These are phyloP conservation scores for Thymelicus acteon DNA, from an alignment of 2,888 invertebrate genomes.

Conservation along the genomic window DNA sequence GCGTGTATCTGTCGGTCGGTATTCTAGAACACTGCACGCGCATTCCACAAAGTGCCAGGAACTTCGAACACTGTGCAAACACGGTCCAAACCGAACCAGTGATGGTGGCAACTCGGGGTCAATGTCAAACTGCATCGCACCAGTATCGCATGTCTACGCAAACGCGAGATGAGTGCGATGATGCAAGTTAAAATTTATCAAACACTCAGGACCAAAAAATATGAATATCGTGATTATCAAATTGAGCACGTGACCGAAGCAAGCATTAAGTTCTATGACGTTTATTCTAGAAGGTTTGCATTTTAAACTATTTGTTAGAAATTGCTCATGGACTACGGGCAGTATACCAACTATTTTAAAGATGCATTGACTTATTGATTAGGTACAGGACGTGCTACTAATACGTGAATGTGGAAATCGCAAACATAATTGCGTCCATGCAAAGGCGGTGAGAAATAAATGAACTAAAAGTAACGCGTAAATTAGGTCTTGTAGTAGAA, in stretches of 20 bases:
- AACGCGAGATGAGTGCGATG: constrained; percentile 53
- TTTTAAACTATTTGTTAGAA: constrained; percentile 1
- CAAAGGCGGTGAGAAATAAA: constrained; percentile 4
- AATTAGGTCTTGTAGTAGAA: constrained; percentile 6
- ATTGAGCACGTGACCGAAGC: constrained; percentile 38
- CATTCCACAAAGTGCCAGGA: constrained; percentile 51
- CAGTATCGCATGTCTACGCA: constrained; percentile 52
- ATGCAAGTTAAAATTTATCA: constrained; percentile 39
- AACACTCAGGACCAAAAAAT: constrained; percentile 68
- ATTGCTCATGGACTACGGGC: constrained; percentile 11
- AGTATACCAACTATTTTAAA: neutral
- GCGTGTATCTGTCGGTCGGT: constrained; percentile 27
- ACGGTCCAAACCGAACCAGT: constrained; percentile 59
- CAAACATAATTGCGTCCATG: constrained; percentile 6
- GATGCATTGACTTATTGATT: constrained; percentile 5
- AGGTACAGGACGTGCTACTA: constrained; percentile 7
- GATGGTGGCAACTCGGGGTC: constrained; percentile 48
- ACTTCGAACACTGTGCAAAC: constrained; percentile 57
- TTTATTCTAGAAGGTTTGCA: constrained; percentile 20
- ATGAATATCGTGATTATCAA: constrained; percentile 72
- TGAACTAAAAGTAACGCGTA: constrained; percentile 9
- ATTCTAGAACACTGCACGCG: constrained; percentile 29
- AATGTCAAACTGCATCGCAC: constrained; percentile 45
- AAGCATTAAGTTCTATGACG: constrained; percentile 23
- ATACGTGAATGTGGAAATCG: neutral